Percentiles rank a stretch among this genome's conserved stretches.
Conservation (phyloP, 1,140 invertebrate genomes). For the Ruditapes philippinarum region DNA sequence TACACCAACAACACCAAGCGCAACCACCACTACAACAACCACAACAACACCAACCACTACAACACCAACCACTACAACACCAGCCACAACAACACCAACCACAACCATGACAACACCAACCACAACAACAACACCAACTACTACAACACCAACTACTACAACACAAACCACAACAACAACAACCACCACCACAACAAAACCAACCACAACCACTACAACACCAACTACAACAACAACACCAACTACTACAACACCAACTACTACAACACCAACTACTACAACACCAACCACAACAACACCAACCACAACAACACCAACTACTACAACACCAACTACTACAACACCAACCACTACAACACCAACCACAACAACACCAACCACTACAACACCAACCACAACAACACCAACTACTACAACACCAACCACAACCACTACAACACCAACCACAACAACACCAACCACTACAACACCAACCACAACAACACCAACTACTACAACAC, state of each 20-base stretch:
- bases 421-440: not conserved
- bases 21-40: not conserved
- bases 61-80: not conserved
- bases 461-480: not conserved
- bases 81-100: not conserved
- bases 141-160: not conserved
- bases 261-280: not conserved
- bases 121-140: not conserved
- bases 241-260: not conserved
- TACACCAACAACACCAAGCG: not conserved
- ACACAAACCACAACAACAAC: not conserved
- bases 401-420: not conserved
- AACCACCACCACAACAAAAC: not conserved
- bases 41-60: not conserved
- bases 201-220: not conserved
- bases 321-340: not conserved
- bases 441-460: not conserved
- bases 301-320: not conserved
- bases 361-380: not conserved
- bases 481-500: not conserved
- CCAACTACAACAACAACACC: not conserved
- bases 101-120: not conserved
- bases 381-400: not conserved
- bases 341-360: not conserved
- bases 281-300: not conserved